Evolutionary conservation across 2,888 invertebrate genomes (phyloP), one percentile per base, ranked within the genome.

Genomic region (Oligia strigilis): DNA sequence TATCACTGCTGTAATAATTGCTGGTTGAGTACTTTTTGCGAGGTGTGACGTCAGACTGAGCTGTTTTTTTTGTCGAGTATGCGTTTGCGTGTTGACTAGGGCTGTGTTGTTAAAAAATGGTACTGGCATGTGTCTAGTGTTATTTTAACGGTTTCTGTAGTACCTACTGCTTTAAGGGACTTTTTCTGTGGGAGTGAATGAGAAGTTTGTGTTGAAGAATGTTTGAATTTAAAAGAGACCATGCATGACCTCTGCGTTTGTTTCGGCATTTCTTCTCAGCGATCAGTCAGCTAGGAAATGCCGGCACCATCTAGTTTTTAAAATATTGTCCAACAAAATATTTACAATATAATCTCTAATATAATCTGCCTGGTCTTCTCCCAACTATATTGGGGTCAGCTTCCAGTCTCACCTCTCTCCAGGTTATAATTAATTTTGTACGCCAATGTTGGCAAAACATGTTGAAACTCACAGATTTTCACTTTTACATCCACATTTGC

Each of bases 1-100:
- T 89, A 88, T 88, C 83, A 77, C 78, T 84, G 75, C 49, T 36
- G 52, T 70, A 40, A 80, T 80, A 73, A 80, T 77, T 73, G 67
- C 43, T 74, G 73, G 64, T 58, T 75, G 62, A 70, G 60, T 23
- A 14, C 17, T 71, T 85, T 85, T 80, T 82, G 75, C n/a, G 43
- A 60, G 40, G 36, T 62, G 70, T 84, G 78, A 73, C 72, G 82
- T 78, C 60, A 72, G 5, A 67, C 0, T 8, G 29, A n/a, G 14
- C 1, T 64, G 2, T n/a, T 46, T 36, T 52, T 58, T 74, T 29
- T 52, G 43, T 64, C 36, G 49, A 6, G 3, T 23, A 13, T 23
- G 75, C 19, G 29, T 70, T 75, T 43, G 40, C 40, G 19, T 60
- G 46, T 71, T 23, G 78, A 62, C 19, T 71, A 65, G 77, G 60